Evolutionary conservation across 2,888 invertebrate species (phyloP), one percentile per base, ranked within the genome.

Genomic region (Anoplius nigerrimus): DNA sequence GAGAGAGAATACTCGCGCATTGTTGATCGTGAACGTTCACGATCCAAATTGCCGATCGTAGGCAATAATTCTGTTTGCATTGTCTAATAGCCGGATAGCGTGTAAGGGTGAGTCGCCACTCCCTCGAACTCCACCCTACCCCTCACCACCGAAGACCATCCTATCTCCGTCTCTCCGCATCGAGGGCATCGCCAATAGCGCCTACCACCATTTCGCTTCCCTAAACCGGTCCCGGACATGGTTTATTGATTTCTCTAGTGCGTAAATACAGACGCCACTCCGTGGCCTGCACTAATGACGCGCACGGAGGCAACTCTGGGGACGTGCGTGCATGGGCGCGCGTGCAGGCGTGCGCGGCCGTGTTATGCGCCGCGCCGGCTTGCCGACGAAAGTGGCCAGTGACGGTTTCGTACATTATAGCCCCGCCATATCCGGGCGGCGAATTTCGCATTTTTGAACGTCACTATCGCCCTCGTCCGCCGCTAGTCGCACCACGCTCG

Each of bases 231-330:
- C 72, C 79, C 81, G 74, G 71, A 74, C 82, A 74, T 74, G 76
- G 79, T 81, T 81, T 83, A 83, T 83, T 82, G 83, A 83, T 83
- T 83, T 82, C 75, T 74, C 71, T 62, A 67, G 69, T 76, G 80
- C 78, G 82, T 79, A 81, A 82, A 82, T 79, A 80, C 81, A 72
- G 71, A 66, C 71, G 74, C 73, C 63, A 71, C 72, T 73, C 69
- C 77, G 73, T 71, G 71, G 70, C 69, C 66, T 66, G 43, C 45
- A 55, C 66, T 76, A 76, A 76, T 78, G 80, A 81, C 78, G 76
- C 74, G 71, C 66, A 65, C 56, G 72, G 70, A 75, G 69, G 68
- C 63, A 66, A n/a, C n/a, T n/a, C n/a, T n/a, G n/a, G n/a, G n/a
- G n/a, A n/a, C n/a, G n/a, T n/a, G n/a, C n/a, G n/a, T n/a, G n/a